phyloP scores from a whole-genome alignment of 2,113 vertebrate species.

The Garra rufa region DNA sequence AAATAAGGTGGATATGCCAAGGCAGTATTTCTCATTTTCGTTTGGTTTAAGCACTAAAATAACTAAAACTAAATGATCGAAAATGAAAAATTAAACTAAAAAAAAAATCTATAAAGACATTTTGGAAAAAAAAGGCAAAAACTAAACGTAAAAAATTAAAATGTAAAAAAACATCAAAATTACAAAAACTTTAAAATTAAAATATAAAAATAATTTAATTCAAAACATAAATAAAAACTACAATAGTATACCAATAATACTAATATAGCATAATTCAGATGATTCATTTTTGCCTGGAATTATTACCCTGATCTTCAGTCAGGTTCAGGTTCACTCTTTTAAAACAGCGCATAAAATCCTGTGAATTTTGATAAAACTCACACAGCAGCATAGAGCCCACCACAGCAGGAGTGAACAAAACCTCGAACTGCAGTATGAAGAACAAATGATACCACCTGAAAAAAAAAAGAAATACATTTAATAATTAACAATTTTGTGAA shows the following conservation, averaged over 20 bases:
- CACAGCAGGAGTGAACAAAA: constrained; percentile 88
- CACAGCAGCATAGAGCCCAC: constrained; percentile 88
- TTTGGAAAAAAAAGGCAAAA: too few relatives aligned
- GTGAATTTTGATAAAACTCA: constrained; percentile 69
- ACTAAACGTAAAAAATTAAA: too few relatives aligned
- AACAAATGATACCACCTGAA: constrained; percentile 80
- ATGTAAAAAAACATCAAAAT: not conserved
- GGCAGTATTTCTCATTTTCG: not conserved
- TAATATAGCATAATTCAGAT: not conserved
- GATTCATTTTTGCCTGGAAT: not conserved
- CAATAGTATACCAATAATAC: not conserved
- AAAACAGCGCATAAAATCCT: not conserved
- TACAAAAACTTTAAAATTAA: not conserved
- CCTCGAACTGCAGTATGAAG: constrained; percentile 86
- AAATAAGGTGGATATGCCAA: too few relatives aligned
- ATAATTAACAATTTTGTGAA: too few relatives aligned
- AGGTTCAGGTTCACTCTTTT: not conserved
- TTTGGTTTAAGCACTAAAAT: not conserved
- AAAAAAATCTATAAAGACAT: too few relatives aligned
- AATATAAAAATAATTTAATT: not conserved
- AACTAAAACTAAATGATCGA: not conserved
- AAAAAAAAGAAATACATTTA: not conserved
- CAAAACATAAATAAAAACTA: not conserved
- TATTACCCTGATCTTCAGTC: not conserved
- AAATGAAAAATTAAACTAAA: too few relatives aligned